Percentiles rank a stretch among this genome's conserved stretches.
Evolutionary conservation across 2,888 invertebrate genomes (phyloP).

Genomic region (Julus scanicus): DNA sequence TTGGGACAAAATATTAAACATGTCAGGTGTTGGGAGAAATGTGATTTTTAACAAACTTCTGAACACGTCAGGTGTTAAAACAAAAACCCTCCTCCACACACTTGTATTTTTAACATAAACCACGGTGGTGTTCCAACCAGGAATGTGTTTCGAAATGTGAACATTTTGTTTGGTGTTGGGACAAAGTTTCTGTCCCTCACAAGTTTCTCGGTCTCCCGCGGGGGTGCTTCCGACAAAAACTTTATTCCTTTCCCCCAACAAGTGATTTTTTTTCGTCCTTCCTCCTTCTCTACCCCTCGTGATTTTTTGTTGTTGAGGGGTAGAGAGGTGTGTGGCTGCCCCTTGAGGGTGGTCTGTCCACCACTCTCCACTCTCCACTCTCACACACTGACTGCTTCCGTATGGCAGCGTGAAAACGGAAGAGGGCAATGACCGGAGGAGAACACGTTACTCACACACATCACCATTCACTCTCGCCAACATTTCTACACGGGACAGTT

Average conservation of each 20-base stretch:
- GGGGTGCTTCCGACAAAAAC: not conserved
- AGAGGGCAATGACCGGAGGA: slow-evolving; percentile 37
- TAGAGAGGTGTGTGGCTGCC: slow-evolving; percentile 17
- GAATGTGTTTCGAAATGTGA: too few relatives aligned
- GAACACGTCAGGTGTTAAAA: too few relatives aligned
- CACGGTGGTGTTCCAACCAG: too few relatives aligned
- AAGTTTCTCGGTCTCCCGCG: too few relatives aligned
- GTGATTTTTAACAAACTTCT: too few relatives aligned
- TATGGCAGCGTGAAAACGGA: not conserved
- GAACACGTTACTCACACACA: slow-evolving; percentile 6
- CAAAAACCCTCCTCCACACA: too few relatives aligned
- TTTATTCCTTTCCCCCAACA: not conserved
- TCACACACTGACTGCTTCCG: slow-evolving; percentile 12
- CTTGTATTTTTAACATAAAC: too few relatives aligned
- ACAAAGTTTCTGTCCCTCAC: too few relatives aligned
- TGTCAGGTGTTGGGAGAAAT: too few relatives aligned
- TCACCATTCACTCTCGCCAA: not conserved
- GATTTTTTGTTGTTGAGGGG: not conserved
- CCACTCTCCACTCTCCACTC: not conserved
- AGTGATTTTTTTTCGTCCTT: not conserved
- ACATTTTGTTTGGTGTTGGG: too few relatives aligned
- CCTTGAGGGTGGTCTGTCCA: slow-evolving; percentile 36
- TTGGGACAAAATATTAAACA: too few relatives aligned
- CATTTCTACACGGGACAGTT: not conserved
- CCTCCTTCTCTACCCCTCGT: not conserved